Evolutionary conservation across 2,113 vertebrate species (phyloP).

Genomic region (Hippoglossus stenolepis): DNA sequence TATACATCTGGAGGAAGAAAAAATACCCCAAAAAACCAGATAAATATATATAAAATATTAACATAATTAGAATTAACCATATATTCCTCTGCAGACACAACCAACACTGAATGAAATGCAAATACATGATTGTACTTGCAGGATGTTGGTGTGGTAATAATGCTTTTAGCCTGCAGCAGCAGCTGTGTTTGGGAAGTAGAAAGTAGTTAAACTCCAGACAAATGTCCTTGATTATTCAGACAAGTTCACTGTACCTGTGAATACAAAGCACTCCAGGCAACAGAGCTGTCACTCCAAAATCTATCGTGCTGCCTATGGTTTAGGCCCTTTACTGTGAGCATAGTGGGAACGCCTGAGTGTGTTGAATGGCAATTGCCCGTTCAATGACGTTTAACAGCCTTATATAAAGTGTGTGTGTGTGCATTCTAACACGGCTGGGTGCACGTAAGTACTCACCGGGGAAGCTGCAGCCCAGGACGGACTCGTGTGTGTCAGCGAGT

Average conservation of each 20-base stretch:
- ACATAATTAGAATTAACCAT: too few species aligned
- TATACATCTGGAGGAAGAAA: too few species aligned
- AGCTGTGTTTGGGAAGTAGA: conserved; percentile 9
- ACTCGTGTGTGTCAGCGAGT: conserved; percentile 21
- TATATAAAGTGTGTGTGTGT: conserved; percentile 6
- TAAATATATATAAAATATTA: too few species aligned
- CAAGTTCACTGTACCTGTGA: conserved; percentile 4
- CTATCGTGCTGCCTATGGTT: not conserved
- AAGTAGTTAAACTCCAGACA: not conserved
- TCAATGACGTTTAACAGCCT: conserved; percentile 3
- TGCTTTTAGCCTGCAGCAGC: not conserved
- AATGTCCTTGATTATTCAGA: conserved; percentile 2
- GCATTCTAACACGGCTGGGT: not conserved
- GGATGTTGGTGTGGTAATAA: not conserved
- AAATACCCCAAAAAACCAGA: too few species aligned
- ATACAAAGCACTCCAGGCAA: not conserved
- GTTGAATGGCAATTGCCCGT: not conserved
- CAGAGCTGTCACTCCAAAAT: not conserved
- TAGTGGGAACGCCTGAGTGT: not conserved
- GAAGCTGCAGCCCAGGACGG: not conserved
- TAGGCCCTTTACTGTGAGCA: conserved; percentile 3
- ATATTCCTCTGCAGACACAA: not conserved
- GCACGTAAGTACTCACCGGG: conserved; percentile 41
- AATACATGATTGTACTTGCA: not conserved
- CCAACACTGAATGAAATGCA: not conserved